Evolutionary conservation across 2,113 vertebrate species (phyloP), one percentile per base, ranked within the genome.

Genomic region (Acanthochromis polyacanthus): DNA sequence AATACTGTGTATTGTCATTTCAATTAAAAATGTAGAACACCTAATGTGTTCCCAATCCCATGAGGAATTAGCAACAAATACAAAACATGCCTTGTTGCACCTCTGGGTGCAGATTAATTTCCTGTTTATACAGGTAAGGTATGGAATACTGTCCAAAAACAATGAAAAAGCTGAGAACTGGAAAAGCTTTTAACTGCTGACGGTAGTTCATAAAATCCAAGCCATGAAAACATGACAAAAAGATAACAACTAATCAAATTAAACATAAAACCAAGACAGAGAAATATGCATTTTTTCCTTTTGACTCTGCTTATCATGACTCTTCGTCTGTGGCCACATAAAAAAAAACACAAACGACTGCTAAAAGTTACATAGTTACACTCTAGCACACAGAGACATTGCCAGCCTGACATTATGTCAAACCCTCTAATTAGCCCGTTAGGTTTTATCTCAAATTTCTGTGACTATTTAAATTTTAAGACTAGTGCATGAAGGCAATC

Each of bases 21-120:
- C 28, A 70, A 86, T 80, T 73, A 81, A 75, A 75, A 78, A 69
- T 55, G 46, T 70, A 32, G 70, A 20, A 76, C 75, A 59, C 50
- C 53, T 61, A 65, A 76, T 75, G 58, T 61, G 58, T 67, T 80
- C 56, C 62, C 64, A 80, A 84, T 85, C 81, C 75, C 73, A 76
- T 15, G 62, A 78, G 70, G 40, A 77, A 82, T 80, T 76, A 63
- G 69, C 51, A 64, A 30, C 23, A 71, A 76, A 75, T 38, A 78
- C 65, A 81, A 87, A 87, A 70, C 53, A 85, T 75, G 78, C 32
- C 38, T 60, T 6, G 30, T 56, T 70, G 71, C 46, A 59, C 20
- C n/a, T 25, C 58, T n/a, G 19, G 66, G 46, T 71, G 19, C 28
- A 75, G 61, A 83, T 77, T 69, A 79, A 73, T 69, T 74, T 65